phyloP scores from a whole-genome alignment of 2,888 invertebrate species.

The Leucozona laternaria region DNA sequence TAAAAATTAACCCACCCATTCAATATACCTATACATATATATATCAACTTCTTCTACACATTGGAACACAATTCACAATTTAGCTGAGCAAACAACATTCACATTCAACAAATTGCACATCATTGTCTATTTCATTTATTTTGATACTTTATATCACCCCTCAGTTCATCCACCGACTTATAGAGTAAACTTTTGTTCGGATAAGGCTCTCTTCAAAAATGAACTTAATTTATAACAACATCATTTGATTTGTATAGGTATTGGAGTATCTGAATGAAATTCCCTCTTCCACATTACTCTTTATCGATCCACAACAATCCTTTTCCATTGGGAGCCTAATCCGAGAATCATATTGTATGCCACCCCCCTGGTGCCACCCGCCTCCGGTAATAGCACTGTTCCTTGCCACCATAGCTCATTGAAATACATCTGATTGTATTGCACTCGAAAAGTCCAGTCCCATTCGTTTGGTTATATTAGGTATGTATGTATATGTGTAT shows the following conservation, averaged over 20 bases:
- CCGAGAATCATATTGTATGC: constrained; percentile 47
- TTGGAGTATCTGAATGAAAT: constrained; percentile 33
- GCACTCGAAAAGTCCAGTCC: constrained; percentile 11
- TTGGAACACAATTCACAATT: background rate
- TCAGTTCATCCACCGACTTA: background rate
- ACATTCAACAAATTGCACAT: constrained; percentile 26
- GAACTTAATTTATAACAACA: constrained; percentile 35
- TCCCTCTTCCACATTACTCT: constrained; percentile 45
- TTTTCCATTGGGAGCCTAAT: constrained; percentile 59
- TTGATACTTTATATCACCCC: constrained; percentile 1
- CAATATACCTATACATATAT: too few species aligned
- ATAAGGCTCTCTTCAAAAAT: constrained; percentile 12
- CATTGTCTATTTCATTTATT: constrained; percentile 10
- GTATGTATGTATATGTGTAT: background rate
- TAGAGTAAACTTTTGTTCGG: background rate
- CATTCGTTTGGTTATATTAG: background rate
- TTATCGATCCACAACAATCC: constrained; percentile 44
- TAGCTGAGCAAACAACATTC: background rate
- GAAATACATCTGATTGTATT: constrained; percentile 20
- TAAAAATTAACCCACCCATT: too few species aligned
- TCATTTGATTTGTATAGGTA: constrained; percentile 40
- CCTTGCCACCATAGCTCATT: background rate
- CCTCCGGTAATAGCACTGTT: too few species aligned
- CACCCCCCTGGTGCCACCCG: background rate
- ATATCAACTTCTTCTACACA: too few species aligned